Percentiles rank a stretch among this genome's conserved stretches.
phyloP scores from a whole-genome alignment of 2,797 vertebrate genomes.

The Somateria mollissima region DNA sequence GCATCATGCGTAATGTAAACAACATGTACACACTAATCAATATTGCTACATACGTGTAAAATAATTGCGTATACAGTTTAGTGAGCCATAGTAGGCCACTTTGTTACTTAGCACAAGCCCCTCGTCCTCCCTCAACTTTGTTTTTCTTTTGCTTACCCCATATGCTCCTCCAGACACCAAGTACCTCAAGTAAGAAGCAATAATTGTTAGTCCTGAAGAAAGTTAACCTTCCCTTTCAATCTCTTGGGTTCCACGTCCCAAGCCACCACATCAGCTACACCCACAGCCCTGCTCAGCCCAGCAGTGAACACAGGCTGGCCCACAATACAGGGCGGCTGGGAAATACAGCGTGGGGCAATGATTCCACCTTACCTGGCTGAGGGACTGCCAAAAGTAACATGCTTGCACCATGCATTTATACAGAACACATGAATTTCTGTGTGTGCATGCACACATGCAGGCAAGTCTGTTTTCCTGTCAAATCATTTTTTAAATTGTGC shows the following conservation, averaged over 20 bases:
- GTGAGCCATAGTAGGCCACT: fast-evolving
- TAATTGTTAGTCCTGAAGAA: background rate
- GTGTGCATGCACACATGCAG: background rate
- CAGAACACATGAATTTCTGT: fast-evolving
- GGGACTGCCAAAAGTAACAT: background rate
- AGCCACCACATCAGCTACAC: fast-evolving
- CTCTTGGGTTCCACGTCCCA: fast-evolving
- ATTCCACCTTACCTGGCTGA: background rate
- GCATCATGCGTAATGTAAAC: background rate
- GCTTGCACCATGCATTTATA: fast-evolving
- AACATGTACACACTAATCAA: fast-evolving
- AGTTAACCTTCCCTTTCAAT: background rate
- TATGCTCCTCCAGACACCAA: background rate
- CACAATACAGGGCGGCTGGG: fast-evolving
- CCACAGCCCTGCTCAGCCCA: background rate
- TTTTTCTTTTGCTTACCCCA: background rate
- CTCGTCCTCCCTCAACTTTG: too few species aligned
- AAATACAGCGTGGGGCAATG: background rate
- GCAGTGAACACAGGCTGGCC: background rate
- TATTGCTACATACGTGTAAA: background rate
- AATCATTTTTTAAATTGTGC: conserved; percentile 25
- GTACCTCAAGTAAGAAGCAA: background rate
- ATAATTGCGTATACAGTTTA: background rate
- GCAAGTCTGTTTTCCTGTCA: conserved; percentile 43
- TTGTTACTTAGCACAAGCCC: background rate